A percentile compares a stretch with the other conserved stretches of the same genome.
Evolutionary conservation across 2,797 vertebrate species (phyloP).

Genomic region (Tokudaia muenninki): DNA sequence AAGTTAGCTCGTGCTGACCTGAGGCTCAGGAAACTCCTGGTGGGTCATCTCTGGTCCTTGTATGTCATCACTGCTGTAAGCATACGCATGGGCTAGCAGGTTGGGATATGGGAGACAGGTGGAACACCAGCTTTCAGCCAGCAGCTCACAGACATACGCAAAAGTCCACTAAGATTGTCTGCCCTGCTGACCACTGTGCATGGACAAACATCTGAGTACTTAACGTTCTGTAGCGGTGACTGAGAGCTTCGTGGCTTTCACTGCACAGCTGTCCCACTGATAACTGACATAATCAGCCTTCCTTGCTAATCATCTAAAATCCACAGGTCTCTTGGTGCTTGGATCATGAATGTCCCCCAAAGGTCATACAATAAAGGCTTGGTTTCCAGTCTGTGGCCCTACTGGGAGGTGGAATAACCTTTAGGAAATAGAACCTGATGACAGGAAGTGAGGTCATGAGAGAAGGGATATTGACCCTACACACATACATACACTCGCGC

Average conservation of each 20-base stretch:
- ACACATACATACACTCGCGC: too few relatives aligned
- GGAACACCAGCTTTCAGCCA: not conserved
- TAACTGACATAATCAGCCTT: not conserved
- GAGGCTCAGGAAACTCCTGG: not conserved
- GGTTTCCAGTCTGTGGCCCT: not conserved
- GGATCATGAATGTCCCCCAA: too few relatives aligned
- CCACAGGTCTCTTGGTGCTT: not conserved
- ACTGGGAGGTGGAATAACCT: not conserved
- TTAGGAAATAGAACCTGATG: not conserved
- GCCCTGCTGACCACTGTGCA: not conserved
- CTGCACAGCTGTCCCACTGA: not conserved
- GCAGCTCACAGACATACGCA: not conserved
- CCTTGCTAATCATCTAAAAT: not conserved
- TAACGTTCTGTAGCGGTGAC: not conserved
- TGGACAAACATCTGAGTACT: not conserved
- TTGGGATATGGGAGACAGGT: not conserved
- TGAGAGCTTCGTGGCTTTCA: not conserved
- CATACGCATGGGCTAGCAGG: not conserved
- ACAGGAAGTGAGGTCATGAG: not conserved
- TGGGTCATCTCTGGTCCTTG: not conserved
- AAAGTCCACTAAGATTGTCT: not conserved
- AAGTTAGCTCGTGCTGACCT: not conserved
- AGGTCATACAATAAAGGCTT: not conserved
- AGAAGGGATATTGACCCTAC: not conserved
- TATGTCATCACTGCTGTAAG: fast-evolving